These are phyloP conservation scores for Charina bottae DNA, from an alignment of 2,113 vertebrate species.

Conservation along the genomic window DNA sequence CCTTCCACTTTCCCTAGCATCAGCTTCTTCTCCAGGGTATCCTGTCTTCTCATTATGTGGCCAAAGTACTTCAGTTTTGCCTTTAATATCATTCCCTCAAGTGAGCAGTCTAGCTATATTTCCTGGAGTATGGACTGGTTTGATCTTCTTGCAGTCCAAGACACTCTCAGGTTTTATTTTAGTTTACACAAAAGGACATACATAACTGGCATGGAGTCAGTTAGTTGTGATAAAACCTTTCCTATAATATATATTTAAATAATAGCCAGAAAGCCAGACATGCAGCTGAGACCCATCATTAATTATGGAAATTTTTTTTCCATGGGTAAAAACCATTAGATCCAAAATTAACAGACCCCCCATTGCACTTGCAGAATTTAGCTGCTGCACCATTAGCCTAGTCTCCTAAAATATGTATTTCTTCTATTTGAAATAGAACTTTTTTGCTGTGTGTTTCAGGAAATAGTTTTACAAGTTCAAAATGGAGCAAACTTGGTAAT, in stretches of 20 bases:
- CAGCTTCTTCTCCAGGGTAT: too few species aligned
- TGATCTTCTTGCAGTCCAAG: too few species aligned
- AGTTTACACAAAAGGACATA: not conserved
- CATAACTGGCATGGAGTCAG: not conserved
- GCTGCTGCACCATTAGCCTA: not conserved
- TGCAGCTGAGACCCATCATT: not conserved
- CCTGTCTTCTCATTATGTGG: too few species aligned
- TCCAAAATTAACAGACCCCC: not conserved
- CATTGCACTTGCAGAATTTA: not conserved
- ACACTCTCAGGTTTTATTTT: slow-evolving; percentile 8
- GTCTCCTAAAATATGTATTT: not conserved
- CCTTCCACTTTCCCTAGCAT: too few species aligned
- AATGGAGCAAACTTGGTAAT: not conserved
- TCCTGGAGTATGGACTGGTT: too few species aligned
- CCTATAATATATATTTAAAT: not conserved
- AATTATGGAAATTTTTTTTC: not conserved
- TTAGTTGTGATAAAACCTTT: not conserved
- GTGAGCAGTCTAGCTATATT: too few species aligned
- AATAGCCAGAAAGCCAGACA: not conserved
- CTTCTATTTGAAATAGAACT: not conserved
- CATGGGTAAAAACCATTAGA: not conserved
- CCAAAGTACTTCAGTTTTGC: too few species aligned
- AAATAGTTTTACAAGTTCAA: not conserved
- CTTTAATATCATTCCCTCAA: too few species aligned
- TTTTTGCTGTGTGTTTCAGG: not conserved